These are phyloP conservation scores for Brachypteracias leptosomus DNA, from an alignment of 2,113 vertebrate genomes.

Conservation along the genomic window DNA sequence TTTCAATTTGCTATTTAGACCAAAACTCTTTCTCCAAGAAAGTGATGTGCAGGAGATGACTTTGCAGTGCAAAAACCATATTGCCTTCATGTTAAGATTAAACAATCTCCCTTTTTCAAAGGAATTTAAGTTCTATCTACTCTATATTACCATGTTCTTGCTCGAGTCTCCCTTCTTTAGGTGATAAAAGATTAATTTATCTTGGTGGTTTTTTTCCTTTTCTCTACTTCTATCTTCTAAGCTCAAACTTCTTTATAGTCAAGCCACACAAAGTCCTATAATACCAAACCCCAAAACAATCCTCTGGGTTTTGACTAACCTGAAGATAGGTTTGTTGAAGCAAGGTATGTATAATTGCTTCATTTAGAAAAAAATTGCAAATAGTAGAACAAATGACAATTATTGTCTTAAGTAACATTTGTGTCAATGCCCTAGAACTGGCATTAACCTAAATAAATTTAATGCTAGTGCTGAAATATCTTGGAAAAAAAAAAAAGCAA, in stretches of 20 bases:
- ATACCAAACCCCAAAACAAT: background rate
- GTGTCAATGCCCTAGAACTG: background rate
- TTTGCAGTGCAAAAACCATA: background rate
- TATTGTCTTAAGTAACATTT: background rate
- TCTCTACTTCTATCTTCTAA: background rate
- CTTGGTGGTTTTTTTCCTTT: background rate
- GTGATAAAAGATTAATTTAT: background rate
- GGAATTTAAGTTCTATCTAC: background rate
- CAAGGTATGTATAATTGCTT: background rate
- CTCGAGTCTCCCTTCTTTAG: background rate
- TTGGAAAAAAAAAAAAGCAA: background rate
- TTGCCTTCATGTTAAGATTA: background rate
- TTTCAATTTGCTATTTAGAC: background rate
- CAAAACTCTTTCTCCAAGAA: background rate
- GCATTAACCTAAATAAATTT: background rate
- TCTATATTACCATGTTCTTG: background rate
- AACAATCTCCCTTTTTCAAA: background rate
- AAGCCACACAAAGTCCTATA: background rate
- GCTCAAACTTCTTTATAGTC: background rate
- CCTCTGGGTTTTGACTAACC: background rate
- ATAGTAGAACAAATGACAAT: background rate
- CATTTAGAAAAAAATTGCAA: background rate
- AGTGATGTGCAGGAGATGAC: background rate
- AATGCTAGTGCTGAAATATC: background rate
- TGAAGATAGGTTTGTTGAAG: background rate